Evolutionary conservation across 1,140 invertebrate species (phyloP).

Genomic region (Drosophila punjabiensis): DNA sequence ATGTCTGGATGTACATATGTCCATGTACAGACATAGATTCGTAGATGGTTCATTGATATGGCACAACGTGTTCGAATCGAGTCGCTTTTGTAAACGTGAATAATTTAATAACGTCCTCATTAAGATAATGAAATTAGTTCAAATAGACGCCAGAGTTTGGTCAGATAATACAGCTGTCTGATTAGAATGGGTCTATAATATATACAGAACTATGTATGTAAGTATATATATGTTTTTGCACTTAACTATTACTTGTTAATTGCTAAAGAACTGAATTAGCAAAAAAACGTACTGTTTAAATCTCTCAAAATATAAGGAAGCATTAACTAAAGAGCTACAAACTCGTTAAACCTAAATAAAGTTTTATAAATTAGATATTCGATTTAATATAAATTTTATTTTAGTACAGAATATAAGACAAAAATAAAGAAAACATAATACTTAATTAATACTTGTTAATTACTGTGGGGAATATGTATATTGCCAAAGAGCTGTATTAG

Average conservation of each 20-base stretch:
- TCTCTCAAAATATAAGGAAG: no score
- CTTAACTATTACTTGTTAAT: neutral
- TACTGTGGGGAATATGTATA: no score
- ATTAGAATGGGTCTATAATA: constrained; percentile 16
- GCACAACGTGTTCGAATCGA: constrained; percentile 59
- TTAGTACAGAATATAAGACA: no score
- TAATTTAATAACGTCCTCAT: constrained; percentile 80
- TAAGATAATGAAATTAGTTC: constrained; percentile 80
- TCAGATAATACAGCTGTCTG: constrained; percentile 47
- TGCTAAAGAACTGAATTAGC: no score
- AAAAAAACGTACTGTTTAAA: no score
- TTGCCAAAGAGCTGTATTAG: no score
- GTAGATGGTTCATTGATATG: constrained; percentile 77
- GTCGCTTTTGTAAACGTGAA: constrained; percentile 73
- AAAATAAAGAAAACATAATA: no score
- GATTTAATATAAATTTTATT: no score
- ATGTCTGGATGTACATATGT: neutral
- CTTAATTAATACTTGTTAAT: no score
- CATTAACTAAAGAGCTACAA: no score
- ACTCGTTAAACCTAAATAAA: no score
- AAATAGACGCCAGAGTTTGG: constrained; percentile 49
- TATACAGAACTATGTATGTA: neutral
- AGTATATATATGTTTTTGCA: neutral
- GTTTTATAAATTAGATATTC: no score
- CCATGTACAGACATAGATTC: constrained; percentile 29